Conservation (phyloP, 1,140 invertebrate species). For the Dendroctonus valens region DNA sequence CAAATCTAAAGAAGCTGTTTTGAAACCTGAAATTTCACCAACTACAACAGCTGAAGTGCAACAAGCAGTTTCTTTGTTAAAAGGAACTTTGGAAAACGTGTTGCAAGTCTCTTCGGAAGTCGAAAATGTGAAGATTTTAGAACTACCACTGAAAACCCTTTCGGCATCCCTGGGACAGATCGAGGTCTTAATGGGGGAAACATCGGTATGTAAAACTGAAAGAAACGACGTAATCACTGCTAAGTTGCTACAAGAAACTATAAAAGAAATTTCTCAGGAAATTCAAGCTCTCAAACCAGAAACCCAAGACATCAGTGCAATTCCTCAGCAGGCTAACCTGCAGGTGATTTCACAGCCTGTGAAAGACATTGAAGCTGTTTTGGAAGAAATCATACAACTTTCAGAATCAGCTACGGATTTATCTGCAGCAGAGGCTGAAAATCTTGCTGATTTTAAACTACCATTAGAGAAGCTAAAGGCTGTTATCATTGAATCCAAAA, state of each 20-base stretch:
- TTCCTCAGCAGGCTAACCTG: conserved; percentile 12
- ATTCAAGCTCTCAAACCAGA: conserved; percentile 20
- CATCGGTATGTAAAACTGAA: not conserved
- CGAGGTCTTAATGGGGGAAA: conserved; percentile 1
- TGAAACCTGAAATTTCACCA: conserved; percentile 14
- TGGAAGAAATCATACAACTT: conserved; percentile 2
- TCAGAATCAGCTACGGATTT: conserved; percentile 11
- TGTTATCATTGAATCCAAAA: conserved; percentile 2
- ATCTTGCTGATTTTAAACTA: conserved; percentile 1
- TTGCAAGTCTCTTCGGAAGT: conserved; percentile 4
- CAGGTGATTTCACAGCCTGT: not conserved
- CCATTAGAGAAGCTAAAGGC: conserved; percentile 18
- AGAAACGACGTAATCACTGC: conserved; percentile 12
- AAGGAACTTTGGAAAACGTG: conserved; percentile 6
- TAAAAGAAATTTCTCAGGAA: conserved; percentile 4
- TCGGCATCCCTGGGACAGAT: conserved; percentile 10
- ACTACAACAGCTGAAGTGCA: conserved; percentile 20
- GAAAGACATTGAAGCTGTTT: not conserved
- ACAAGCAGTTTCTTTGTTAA: conserved; percentile 23
- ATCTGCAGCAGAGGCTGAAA: conserved; percentile 13
- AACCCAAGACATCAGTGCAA: not conserved
- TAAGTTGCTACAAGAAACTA: conserved; percentile 6
- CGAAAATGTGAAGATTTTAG: conserved; percentile 13
- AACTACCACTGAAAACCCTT: conserved; percentile 18
- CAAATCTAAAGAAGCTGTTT: conserved; percentile 8